Conservation (phyloP, 2,113 vertebrate genomes). For the Thamnophis sirtalis region DNA sequence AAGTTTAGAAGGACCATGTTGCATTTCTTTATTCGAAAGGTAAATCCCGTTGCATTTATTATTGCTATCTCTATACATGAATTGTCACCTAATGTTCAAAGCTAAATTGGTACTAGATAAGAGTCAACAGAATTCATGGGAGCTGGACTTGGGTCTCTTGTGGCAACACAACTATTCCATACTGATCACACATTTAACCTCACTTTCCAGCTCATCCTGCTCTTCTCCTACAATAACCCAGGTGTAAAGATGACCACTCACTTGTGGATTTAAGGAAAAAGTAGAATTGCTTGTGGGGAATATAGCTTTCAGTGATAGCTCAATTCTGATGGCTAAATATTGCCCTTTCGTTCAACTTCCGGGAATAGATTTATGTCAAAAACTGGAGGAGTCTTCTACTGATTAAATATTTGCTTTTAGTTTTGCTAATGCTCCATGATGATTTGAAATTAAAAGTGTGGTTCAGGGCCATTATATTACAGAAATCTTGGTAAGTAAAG, state of each 20-base stretch:
- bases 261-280: not conserved
- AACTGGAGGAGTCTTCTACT: not conserved
- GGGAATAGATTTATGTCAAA: not conserved
- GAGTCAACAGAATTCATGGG: not conserved
- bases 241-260: not conserved
- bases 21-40: not conserved
- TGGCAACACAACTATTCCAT: not conserved
- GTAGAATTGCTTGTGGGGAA: not conserved
- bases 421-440: not conserved
- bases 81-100: too few relatives aligned
- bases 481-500: not conserved
- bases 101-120: too few relatives aligned
- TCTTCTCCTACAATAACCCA: not conserved
- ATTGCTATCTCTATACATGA: too few relatives aligned
- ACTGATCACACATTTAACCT: not conserved
- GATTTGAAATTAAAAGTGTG: not conserved
- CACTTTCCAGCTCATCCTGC: not conserved
- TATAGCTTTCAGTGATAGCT: not conserved
- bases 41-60: too few relatives aligned
- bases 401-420: not conserved
- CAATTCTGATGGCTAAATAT: not conserved
- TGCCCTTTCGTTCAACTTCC: not conserved
- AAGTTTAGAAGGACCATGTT: not conserved
- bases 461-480: not conserved
- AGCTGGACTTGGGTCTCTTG: not conserved